Conservation (phyloP, 2,888 invertebrate species). For the Cosmorhoe ocellata region DNA sequence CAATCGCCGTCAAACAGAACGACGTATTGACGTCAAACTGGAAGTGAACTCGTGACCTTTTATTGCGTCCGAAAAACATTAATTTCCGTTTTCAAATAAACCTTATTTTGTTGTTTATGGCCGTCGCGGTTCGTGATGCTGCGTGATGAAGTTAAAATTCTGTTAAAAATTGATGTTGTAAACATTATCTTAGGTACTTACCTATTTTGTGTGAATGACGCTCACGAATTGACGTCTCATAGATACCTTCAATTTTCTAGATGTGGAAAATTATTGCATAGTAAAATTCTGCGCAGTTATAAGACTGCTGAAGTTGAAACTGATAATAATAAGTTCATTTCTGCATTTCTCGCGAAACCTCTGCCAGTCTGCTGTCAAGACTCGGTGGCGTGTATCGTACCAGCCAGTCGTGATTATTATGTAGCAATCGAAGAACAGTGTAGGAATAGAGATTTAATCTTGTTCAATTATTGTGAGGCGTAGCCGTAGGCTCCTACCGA, state of each 20-base stretch:
- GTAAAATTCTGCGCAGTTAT: background rate
- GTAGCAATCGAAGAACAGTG: slow-evolving; percentile 31
- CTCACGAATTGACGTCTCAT: no score
- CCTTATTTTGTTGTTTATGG: background rate
- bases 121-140: background rate
- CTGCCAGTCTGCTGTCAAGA: slow-evolving; percentile 26
- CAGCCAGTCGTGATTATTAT: slow-evolving; percentile 37
- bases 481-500: no score
- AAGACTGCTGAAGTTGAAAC: background rate
- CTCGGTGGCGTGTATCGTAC: slow-evolving; percentile 36
- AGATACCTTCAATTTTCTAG: no score
- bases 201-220: no score
- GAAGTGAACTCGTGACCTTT: slow-evolving; percentile 6
- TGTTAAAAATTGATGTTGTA: background rate
- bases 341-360: background rate
- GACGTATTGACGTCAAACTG: background rate
- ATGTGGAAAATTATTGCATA: no score
- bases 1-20: background rate
- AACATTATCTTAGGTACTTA: no score
- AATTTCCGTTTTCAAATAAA: slow-evolving; percentile 18
- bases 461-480: no score
- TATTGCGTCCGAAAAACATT: slow-evolving; percentile 11
- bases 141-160: background rate
- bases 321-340: background rate
- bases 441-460: slow-evolving; percentile 27